Percentiles rank a stretch among this genome's conserved stretches.
Evolutionary conservation across 2,888 invertebrate species (phyloP).

Genomic region (Thereva nobilitata): DNA sequence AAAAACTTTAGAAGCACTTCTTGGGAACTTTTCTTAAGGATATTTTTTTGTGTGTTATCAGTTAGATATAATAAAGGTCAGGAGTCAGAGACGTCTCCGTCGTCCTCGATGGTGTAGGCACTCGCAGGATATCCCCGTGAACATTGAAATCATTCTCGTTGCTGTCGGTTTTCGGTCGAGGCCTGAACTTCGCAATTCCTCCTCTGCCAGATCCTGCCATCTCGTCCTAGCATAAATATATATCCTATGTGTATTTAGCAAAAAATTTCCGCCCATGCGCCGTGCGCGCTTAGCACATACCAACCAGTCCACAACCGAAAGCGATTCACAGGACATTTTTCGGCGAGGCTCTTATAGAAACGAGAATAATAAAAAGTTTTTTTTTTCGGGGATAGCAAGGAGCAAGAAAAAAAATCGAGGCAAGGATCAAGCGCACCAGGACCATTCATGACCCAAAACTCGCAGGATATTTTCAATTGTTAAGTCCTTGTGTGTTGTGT

Average conservation of each 20-base stretch:
- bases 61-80: background rate
- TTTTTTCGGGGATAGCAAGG: slow-evolving; percentile 1
- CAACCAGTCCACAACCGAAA: no score
- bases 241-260: slow-evolving; percentile 2
- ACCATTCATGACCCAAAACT: slow-evolving; percentile 10
- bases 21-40: no score
- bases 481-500: background rate
- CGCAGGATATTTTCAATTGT: slow-evolving; percentile 13
- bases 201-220: background rate
- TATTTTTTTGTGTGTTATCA: background rate
- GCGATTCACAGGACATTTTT: no score
- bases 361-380: background rate
- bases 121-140: slow-evolving; percentile 24
- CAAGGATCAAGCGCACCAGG: slow-evolving; percentile 23
- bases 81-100: background rate
- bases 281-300: background rate
- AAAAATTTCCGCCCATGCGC: slow-evolving; percentile 40
- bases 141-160: slow-evolving; percentile 19
- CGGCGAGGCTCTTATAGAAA: no score
- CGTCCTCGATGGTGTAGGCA: slow-evolving; percentile 10
- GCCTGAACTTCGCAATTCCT: slow-evolving; percentile 9
- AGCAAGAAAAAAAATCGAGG: background rate
- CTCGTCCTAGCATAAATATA: no score
- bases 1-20: no score
- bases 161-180: slow-evolving; percentile 7